Percentiles rank a stretch among this genome's conserved stretches.
These are phyloP conservation scores for Grammomys dolichurus DNA, from an alignment of 2,113 vertebrate genomes.

Conservation along the genomic window DNA sequence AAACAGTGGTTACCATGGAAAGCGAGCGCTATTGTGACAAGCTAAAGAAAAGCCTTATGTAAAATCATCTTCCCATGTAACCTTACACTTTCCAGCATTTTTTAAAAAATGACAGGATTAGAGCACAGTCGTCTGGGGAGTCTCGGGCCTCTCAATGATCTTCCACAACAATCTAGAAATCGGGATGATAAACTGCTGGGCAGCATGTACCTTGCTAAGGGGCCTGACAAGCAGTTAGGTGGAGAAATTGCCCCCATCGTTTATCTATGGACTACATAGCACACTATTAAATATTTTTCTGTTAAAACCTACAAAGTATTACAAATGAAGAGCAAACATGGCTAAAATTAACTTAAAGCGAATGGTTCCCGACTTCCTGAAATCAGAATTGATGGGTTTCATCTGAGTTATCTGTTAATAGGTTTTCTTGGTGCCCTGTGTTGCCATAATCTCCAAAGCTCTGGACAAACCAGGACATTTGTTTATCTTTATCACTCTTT, in stretches of 20 bases:
- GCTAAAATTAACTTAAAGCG: constrained; percentile 85
- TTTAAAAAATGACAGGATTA: constrained; percentile 74
- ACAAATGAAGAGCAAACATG: constrained; percentile 85
- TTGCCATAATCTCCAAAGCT: constrained; percentile 86
- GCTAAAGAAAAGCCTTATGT: constrained; percentile 78
- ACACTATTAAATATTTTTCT: constrained; percentile 76
- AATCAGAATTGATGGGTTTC: constrained; percentile 88
- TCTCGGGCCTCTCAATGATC: constrained; percentile 65
- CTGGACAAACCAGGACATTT: constrained; percentile 89
- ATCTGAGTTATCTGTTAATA: constrained; percentile 89
- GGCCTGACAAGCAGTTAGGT: constrained; percentile 63
- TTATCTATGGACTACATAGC: constrained; percentile 75
- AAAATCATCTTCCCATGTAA: constrained; percentile 73
- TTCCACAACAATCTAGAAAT: constrained; percentile 77
- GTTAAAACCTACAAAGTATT: constrained; percentile 79
- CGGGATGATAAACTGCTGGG: constrained; percentile 67
- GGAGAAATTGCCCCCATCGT: constrained; percentile 76
- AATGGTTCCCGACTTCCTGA: constrained; percentile 78
- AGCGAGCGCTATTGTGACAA: constrained; percentile 83
- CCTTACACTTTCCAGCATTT: constrained; percentile 67
- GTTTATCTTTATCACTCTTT: constrained; percentile 89
- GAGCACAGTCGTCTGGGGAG: constrained; percentile 69
- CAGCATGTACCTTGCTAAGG: constrained; percentile 41
- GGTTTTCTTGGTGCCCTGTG: constrained; percentile 84
- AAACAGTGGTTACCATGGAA: constrained; percentile 88